Evolutionary conservation across 2,113 vertebrate genomes (phyloP).

Genomic region (Amazona guildingii): DNA sequence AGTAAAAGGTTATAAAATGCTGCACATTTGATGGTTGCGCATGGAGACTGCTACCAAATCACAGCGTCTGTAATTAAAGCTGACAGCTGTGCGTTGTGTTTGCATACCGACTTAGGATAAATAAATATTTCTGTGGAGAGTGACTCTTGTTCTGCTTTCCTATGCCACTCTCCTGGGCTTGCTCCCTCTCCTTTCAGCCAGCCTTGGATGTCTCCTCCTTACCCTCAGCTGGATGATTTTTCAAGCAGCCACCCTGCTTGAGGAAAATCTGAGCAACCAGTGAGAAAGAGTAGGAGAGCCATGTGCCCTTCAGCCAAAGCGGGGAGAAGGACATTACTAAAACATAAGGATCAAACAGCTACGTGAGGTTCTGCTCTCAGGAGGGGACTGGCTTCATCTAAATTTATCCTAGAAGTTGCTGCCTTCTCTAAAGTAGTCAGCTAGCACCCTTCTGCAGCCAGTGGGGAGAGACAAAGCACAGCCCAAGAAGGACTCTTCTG

Average conservation of each 20-base stretch:
- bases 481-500: not conserved
- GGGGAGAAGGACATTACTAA: not conserved
- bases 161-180: not conserved
- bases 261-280: not conserved
- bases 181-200: not conserved
- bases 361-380: not conserved
- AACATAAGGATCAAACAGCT: not conserved
- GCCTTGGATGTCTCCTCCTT: not conserved
- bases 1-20: not conserved
- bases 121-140: not conserved
- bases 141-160: not conserved
- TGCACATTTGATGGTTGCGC: not conserved
- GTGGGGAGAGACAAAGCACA: not conserved
- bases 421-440: not conserved
- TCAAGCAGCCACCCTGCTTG: accelerated
- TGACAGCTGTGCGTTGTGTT: not conserved
- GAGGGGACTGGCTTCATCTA: not conserved
- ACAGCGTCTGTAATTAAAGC: not conserved
- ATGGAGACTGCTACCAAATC: not conserved
- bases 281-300: not conserved
- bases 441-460: not conserved
- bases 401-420: not conserved
- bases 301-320: not conserved
- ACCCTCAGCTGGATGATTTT: not conserved
- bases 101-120: not conserved